Evolutionary conservation across 2,797 vertebrate species (phyloP).

Genomic region (Zalophus californianus): DNA sequence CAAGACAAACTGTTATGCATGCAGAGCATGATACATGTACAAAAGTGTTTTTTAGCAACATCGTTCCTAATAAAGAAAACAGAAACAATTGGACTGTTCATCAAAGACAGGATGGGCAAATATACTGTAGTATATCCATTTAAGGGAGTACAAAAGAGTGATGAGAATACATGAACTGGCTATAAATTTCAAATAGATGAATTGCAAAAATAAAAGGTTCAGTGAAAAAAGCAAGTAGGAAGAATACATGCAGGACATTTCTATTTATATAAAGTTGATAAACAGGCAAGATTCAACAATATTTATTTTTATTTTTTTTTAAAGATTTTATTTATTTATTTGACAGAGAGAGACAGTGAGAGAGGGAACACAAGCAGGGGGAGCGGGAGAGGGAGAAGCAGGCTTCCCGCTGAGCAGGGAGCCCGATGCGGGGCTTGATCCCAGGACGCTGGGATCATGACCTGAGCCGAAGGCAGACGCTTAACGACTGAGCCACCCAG

Average conservation of each 20-base stretch:
- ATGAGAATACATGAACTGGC: background rate
- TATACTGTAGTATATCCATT: background rate
- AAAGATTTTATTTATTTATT: no score
- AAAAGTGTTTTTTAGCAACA: background rate
- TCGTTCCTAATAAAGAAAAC: background rate
- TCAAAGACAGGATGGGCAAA: slow-evolving; percentile 1
- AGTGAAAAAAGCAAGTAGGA: background rate
- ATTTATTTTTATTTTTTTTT: background rate
- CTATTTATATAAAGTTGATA: background rate
- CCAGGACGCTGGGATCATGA: no score
- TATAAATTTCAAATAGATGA: background rate
- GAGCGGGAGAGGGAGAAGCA: no score
- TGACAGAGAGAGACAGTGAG: no score
- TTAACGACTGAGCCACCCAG: no score
- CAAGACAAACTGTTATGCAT: background rate
- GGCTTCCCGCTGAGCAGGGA: no score
- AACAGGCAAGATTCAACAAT: slow-evolving; percentile 18
- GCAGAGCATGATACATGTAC: background rate
- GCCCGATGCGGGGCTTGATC: no score
- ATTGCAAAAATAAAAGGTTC: background rate
- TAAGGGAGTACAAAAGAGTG: background rate
- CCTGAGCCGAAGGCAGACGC: no score
- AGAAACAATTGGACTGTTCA: background rate
- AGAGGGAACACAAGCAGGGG: no score
- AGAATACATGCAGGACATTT: background rate